Evolutionary conservation across 2,113 vertebrate genomes (phyloP).

Genomic region (Neotoma lepida): DNA sequence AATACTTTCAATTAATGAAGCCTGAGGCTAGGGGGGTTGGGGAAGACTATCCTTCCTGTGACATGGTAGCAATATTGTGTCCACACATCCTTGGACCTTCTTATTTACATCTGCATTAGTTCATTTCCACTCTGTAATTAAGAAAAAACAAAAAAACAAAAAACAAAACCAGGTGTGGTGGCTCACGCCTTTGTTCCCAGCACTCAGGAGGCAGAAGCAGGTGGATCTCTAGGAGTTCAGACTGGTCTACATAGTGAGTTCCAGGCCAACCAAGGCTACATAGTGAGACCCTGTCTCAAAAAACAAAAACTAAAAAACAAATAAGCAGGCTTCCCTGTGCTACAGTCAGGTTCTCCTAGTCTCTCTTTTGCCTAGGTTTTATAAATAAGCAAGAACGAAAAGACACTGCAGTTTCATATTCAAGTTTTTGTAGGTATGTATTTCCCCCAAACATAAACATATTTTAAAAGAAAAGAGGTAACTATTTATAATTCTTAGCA

Average conservation of each 20-base stretch:
- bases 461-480: constrained; percentile 6
- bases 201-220: not conserved
- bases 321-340: not conserved
- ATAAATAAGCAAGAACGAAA: constrained; percentile 42
- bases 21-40: not conserved
- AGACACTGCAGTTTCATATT: constrained; percentile 29
- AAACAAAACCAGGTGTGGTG: not conserved
- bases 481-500: not conserved
- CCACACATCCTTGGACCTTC: not conserved
- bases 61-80: not conserved
- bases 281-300: not conserved
- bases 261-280: not conserved
- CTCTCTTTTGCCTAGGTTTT: constrained; percentile 37
- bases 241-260: not conserved
- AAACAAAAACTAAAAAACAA: not conserved
- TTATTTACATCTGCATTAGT: not conserved
- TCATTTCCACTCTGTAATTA: constrained; percentile 22
- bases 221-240: not conserved
- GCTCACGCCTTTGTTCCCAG: not conserved
- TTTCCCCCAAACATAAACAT: not conserved
- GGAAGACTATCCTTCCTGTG: not conserved
- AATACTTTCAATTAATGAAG: not conserved
- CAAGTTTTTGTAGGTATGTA: constrained; percentile 16
- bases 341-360: not conserved
- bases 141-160: too few relatives aligned